Evolutionary conservation across 2,888 invertebrate genomes (phyloP).

Genomic region (Sepiola atlantica): DNA sequence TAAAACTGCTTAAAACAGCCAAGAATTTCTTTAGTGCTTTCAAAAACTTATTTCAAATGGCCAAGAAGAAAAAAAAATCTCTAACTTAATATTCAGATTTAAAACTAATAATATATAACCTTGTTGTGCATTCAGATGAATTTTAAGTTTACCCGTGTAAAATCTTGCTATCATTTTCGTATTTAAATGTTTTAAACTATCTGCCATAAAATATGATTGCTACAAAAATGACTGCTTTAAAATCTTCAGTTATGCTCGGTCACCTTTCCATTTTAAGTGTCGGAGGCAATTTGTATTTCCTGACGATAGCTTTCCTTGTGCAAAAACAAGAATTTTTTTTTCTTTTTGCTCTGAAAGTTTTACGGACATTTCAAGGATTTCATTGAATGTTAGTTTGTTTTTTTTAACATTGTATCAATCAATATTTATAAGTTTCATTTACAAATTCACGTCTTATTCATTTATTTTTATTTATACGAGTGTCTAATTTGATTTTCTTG

Average conservation of each 20-base stretch:
- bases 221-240: no score
- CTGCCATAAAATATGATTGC: neutral
- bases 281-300: no score
- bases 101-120: neutral
- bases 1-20: neutral
- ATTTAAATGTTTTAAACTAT: neutral
- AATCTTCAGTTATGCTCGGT: no score
- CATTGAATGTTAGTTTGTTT: no score
- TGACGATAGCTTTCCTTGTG: no score
- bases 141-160: neutral
- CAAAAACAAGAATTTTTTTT: no score
- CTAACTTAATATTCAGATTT: neutral
- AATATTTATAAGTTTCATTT: neutral
- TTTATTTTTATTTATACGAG: neutral
- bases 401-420: no score
- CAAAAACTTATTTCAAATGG: neutral
- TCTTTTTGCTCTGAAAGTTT: no score
- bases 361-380: no score
- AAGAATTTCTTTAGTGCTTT: slow-evolving; percentile 3
- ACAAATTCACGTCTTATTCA: neutral
- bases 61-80: neutral
- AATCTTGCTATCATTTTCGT: neutral
- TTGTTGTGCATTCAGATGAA: neutral
- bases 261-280: no score
- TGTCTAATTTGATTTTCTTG: neutral